Evolutionary conservation across 2,888 invertebrate genomes (phyloP).

Genomic region (Epistrophe grossulariae): DNA sequence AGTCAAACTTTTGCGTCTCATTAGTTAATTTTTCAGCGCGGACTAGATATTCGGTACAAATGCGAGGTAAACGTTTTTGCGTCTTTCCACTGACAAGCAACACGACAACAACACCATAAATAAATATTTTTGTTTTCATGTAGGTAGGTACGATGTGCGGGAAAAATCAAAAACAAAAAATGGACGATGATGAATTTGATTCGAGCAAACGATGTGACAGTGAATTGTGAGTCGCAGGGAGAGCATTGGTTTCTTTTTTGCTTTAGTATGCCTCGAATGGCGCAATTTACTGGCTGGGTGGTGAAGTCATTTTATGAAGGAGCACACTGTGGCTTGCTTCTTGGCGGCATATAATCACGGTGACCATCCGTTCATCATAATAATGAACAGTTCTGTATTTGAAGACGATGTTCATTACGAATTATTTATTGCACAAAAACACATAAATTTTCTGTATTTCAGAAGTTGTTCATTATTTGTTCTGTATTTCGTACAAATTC

Average conservation of each 20-base stretch:
- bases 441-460: no score
- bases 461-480: no score
- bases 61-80: constrained; percentile 9
- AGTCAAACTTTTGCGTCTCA: constrained; percentile 15
- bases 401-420: no score
- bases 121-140: constrained; percentile 11
- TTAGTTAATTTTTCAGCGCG: neutral
- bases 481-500: no score
- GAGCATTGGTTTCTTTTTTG: neutral
- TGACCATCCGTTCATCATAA: no score
- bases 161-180: constrained; percentile 11
- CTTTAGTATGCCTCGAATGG: neutral
- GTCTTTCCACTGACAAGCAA: constrained; percentile 25
- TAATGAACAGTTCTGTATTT: no score
- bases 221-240: constrained; percentile 48
- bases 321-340: constrained; percentile 14
- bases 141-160: neutral
- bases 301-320: constrained; percentile 19
- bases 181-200: constrained; percentile 62
- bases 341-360: constrained; percentile 21
- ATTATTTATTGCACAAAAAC: no score
- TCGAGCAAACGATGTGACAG: constrained; percentile 48
- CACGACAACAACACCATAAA: constrained; percentile 44
- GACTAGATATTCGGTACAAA: neutral
- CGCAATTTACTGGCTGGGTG: constrained; percentile 24